These are phyloP conservation scores for Patiria miniata DNA, from an alignment of 35 echinoderm and acorn worm species.

Conservation along the genomic window DNA sequence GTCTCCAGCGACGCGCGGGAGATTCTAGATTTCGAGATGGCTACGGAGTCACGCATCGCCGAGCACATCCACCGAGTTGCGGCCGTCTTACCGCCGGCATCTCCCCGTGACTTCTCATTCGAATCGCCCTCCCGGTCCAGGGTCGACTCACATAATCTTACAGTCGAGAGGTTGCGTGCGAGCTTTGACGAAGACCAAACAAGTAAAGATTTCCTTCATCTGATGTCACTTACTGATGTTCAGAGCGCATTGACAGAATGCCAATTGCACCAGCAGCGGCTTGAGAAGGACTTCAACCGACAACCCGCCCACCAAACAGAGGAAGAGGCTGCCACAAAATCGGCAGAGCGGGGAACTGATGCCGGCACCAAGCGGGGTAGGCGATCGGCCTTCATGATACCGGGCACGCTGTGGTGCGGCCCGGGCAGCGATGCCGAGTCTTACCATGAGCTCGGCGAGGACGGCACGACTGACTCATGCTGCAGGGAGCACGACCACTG, in stretches of 20 bases:
- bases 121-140: background rate
- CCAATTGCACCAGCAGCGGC: too few relatives aligned
- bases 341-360: background rate
- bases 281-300: too few relatives aligned
- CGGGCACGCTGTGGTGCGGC: slow-evolving; percentile 67
- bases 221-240: too few relatives aligned
- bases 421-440: slow-evolving; percentile 19
- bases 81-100: background rate
- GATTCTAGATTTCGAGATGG: background rate
- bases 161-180: too few relatives aligned
- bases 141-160: too few relatives aligned
- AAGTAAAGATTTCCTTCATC: too few relatives aligned
- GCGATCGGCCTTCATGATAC: slow-evolving; percentile 36
- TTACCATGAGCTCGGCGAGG: slow-evolving; percentile 49
- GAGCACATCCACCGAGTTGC: background rate
- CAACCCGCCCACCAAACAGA: background rate
- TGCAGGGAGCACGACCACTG: slow-evolving; percentile 67
- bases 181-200: too few relatives aligned
- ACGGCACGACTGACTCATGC: slow-evolving; percentile 14
- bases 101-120: background rate
- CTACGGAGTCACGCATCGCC: background rate
- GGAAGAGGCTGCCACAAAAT: background rate
- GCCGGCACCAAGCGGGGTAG: background rate
- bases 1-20: background rate
- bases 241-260: too few relatives aligned